Base-by-base conservation (phyloP, 2,797 vertebrate species). In the Lepus oiostolus region DNA sequence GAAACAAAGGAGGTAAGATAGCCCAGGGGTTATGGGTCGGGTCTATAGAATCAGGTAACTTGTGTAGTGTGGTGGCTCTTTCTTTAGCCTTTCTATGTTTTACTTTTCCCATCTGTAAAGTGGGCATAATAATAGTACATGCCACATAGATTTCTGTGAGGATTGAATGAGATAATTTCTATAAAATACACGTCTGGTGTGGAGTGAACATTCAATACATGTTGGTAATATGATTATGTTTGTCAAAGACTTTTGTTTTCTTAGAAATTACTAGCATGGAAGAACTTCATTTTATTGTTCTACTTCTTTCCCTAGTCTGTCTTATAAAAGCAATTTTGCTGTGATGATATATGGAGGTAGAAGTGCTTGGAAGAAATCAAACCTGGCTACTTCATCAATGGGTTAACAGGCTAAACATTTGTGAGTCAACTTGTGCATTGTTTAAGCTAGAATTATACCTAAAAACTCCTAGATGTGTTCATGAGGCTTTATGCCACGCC, bases 201-300 rank as follows among this genome's bases (percentile, higher is more conserved):
- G 72, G 63, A 93, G 58, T 62, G 60, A 60, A 52, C 21, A 19
- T 50, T 77, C 30, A 82, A 10, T 58, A 24, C 58, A n/a, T 21
- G 54, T 24, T 74, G 28, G 10, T 70, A 7, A 60, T 21, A 19
- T 75, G 52, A 24, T 21, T 80, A n/a, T 68, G 19, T 92, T 79
- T 80, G 21, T 85, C 9, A 50, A 42, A 82, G 54, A 13, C 19
- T 21, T 87, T 93, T 8, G 10, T 54, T 26, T 52, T 62, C 54
- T 85, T 13, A 75, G 70, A 90, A 90, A 94, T 26, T 42, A 38
- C 10, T 70, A 13, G 14, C 38, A 85, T 60, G 91, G 65, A 84
- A 88, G 14, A 85, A 60, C 13, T 75, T 72, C 76, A 30, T 52
- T 85, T 50, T 42, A 52, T 6, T 47, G 10, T 52, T 21, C 30